Percentiles rank a stretch among this genome's conserved stretches.
Conservation (phyloP, 2,888 invertebrate genomes). For the Torymus tubicola region DNA sequence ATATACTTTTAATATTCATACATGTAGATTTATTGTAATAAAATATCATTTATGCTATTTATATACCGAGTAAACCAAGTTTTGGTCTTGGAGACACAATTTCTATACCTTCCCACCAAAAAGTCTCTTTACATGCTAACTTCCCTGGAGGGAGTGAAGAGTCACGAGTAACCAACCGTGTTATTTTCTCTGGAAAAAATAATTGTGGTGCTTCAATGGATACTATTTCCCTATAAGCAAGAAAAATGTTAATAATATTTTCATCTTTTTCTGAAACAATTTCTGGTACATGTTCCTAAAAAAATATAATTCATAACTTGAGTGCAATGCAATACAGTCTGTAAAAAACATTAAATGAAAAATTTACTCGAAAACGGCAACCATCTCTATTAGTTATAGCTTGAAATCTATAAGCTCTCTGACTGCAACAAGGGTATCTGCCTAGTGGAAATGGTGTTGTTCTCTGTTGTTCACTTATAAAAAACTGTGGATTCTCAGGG, state of each 20-base stretch:
- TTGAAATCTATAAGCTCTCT: slow-evolving; percentile 89
- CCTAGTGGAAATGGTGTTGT: slow-evolving; percentile 84
- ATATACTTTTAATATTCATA: neutral
- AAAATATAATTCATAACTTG: slow-evolving; percentile 20
- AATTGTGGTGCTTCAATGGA: slow-evolving; percentile 82
- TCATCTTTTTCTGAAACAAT: slow-evolving; percentile 83
- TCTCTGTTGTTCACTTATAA: slow-evolving; percentile 83
- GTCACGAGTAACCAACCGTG: slow-evolving; percentile 82
- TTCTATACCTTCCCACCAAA: slow-evolving; percentile 86
- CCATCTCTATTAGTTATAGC: slow-evolving; percentile 82
- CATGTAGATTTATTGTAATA: neutral
- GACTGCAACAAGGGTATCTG: slow-evolving; percentile 91
- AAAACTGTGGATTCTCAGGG: slow-evolving; percentile 87
- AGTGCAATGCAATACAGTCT: neutral
- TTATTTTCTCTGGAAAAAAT: slow-evolving; percentile 83
- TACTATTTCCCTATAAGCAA: slow-evolving; percentile 80
- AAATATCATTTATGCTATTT: slow-evolving; percentile 57
- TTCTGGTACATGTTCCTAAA: slow-evolving; percentile 83
- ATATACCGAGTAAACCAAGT: slow-evolving; percentile 81
- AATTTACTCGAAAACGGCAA: slow-evolving; percentile 71
- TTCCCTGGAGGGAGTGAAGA: slow-evolving; percentile 75
- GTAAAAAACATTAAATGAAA: neutral
- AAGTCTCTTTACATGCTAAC: slow-evolving; percentile 82
- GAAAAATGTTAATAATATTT: slow-evolving; percentile 81
- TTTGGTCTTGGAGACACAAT: slow-evolving; percentile 81